Conservation (phyloP, 2,797 vertebrate genomes). For the Euthynnus affinis region DNA sequence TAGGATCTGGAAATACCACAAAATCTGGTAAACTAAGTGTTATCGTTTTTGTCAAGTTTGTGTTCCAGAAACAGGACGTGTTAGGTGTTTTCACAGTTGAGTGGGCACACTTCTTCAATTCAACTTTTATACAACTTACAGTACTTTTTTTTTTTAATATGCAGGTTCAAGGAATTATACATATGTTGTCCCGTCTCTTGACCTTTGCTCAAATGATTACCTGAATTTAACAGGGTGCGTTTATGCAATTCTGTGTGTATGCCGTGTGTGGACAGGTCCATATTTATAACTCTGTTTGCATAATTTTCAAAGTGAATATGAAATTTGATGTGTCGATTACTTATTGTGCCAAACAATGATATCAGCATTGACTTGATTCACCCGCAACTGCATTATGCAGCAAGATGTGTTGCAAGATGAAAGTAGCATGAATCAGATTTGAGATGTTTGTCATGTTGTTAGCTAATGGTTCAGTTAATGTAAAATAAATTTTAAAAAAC, state of each 20-base stretch:
- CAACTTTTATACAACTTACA: not conserved
- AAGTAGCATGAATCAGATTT: not conserved
- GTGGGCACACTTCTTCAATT: slow-evolving; percentile 30
- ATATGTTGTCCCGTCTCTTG: not conserved
- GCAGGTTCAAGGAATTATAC: not conserved
- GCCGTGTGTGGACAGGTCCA: not conserved
- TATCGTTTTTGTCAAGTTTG: slow-evolving; percentile 12
- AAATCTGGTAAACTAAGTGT: slow-evolving; percentile 40
- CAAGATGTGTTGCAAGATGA: not conserved
- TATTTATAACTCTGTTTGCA: not conserved
- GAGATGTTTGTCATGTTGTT: not conserved
- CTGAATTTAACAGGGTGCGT: not conserved
- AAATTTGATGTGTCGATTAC: slow-evolving; percentile 8
- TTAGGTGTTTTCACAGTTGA: slow-evolving; percentile 46
- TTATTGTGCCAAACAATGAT: slow-evolving; percentile 13
- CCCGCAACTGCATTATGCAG: slow-evolving; percentile 17
- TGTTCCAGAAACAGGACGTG: slow-evolving; percentile 35
- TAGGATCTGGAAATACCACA: slow-evolving; percentile 54
- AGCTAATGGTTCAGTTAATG: not conserved
- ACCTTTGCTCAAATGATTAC: not conserved
- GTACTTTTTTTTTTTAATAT: too few relatives aligned
- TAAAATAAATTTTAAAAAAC: not conserved
- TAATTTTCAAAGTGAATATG: not conserved
- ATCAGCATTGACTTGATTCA: not conserved
- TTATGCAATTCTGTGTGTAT: not conserved